Base-by-base conservation (phyloP, 2,888 invertebrate genomes). In the Chrysomela aeneicollis region DNA sequence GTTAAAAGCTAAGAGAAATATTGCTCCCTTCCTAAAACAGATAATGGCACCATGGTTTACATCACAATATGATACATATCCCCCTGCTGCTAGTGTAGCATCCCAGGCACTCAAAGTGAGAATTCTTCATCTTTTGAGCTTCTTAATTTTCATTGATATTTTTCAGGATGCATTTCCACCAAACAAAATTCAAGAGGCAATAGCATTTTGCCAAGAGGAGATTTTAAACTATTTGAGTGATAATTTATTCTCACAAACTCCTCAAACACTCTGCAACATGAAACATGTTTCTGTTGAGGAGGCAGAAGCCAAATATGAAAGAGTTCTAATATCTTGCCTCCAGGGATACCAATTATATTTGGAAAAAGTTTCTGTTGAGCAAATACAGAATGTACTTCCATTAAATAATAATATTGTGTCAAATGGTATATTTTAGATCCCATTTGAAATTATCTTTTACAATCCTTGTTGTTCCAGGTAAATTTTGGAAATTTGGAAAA, bases 21-120 rank as follows among this genome's bases (percentile, higher is more conserved):
- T 93, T 66, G 96, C 95, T 0, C 92, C 93, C 1, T 89, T 89
- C 79, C 85, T 97, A 59, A 91, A 91, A 76, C 88, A 88, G 77
- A 79, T 97, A 66, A 88, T 90, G 78, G 94, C 94, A 1, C 86
- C 90, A 2, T 97, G 97, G 97, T 88, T 96, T 76, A 87, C 90
- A 50, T 91, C 93, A 58, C 92, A 91, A 78, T 90, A 91, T 84
- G 97, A 97, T 81, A 90, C 90, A 10, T 93, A 94, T 83, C 90
- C 92, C 42, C 94, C 95, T 9, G 94, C 94, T 17, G 90, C 93
- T 5, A 87, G 88, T 71, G 87, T 89, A 64, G 94, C 94, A 0
- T 83, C 81, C 35, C 82, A 84, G 70, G 87, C 92, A 3, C 92
- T 94, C 72, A 84, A 85, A 73, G 88, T 87, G 78, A 76, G 21